Base-by-base conservation (phyloP, 2,888 invertebrate species). In the Parnassius orleans region DNA sequence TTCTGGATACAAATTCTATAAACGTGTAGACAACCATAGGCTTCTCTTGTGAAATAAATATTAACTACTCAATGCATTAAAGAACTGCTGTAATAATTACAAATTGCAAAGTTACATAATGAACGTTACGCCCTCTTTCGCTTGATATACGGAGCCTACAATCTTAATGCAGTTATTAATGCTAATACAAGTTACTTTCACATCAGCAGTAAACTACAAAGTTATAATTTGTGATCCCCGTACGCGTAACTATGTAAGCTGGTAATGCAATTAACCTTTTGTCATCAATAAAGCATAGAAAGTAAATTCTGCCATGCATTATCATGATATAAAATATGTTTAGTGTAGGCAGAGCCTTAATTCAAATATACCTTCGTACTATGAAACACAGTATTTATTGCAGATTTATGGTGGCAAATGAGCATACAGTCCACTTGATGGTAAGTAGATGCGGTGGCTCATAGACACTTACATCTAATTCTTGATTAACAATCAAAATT, bases 111-210 rank as follows among this genome's bases (percentile, higher is more conserved):
- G 9, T 46, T 46, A 52, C 12, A 46, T 15, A 33, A 52, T 33
- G 24, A 15, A 42, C 5, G 33, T 33, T 33, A 43, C 53, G 53
- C 46, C 44, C 12, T 56, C 41, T 55, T 61, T 43, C n/a, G 19
- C 19, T 41, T 51, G 41, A 53, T 33, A 53, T 46, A 47, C 19
- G 42, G 10, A 42, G 12, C 24, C 10, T 60, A 46, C 46, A 41
- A n/a, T 19, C 57, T 57, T 57, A 47, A 61, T 57, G 57, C 61
- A 61, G 56, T 61, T 61, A 57, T 61, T 57, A 52, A 61, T 61
- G 53, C 48, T 61, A 57, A 53, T 24, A 57, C 52, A 61, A 56
- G 52, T 33, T 48, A 48, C 53, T 61, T 57, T 53, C 53, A 57
- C 57, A 47, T 41, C 52, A 53, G 47, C 56, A 51, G 47, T 19